A percentile compares a stretch with the other conserved stretches of the same genome.
Evolutionary conservation across 2,797 vertebrate genomes (phyloP).

Genomic region (Ataeniobius toweri): DNA sequence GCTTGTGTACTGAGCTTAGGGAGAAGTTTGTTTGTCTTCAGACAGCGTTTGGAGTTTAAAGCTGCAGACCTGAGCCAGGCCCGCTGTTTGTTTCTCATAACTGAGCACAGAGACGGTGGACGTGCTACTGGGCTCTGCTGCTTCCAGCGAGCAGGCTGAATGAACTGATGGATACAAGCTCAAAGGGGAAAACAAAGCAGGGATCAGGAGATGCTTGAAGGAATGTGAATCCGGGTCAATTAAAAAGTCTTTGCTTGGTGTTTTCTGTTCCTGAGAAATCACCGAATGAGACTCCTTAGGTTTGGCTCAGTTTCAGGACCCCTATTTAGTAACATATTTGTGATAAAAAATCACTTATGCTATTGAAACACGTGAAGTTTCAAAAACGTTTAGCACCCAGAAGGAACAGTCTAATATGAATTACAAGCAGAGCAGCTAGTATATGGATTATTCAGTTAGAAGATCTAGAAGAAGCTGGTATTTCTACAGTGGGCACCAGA

Average conservation of each 20-base stretch:
- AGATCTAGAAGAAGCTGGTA: not conserved
- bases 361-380: not conserved
- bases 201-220: not conserved
- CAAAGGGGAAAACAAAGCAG: conserved; percentile 12
- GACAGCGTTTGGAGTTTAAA: conserved; percentile 35
- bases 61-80: conserved; percentile 42
- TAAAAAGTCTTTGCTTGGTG: conserved; percentile 17
- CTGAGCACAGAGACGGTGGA: conserved; percentile 6
- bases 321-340: not conserved
- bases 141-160: conserved; percentile 36
- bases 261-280: not conserved
- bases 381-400: not conserved
- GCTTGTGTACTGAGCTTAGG: conserved; percentile 42
- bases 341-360: not conserved
- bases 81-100: conserved; percentile 44
- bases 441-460: not conserved
- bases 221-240: conserved; percentile 13
- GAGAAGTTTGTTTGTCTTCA: conserved; percentile 56
- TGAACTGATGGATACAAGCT: conserved; percentile 44
- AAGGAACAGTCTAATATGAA: not conserved
- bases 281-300: not conserved
- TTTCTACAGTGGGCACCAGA: not conserved
- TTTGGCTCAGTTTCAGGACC: not conserved
- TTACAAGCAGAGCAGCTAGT: not conserved
- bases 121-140: conserved; percentile 23